These are phyloP conservation scores for Montipora cactus DNA, from an alignment of 64 coral and sea anemone species.

Conservation along the genomic window DNA sequence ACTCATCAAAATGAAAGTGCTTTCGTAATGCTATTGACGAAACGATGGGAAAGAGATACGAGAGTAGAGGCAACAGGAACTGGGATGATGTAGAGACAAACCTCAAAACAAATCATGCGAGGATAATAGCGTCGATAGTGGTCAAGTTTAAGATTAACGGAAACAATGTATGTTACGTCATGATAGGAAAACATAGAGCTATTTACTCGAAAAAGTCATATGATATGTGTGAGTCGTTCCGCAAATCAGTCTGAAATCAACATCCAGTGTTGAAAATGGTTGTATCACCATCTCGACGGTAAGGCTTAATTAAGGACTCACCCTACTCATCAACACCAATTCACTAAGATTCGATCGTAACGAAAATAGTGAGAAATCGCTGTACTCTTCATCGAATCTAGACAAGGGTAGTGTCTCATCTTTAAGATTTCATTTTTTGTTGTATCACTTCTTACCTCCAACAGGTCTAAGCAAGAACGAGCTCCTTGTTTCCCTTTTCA, in stretches of 20 bases:
- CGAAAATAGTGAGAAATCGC: neutral
- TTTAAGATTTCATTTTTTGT: too few relatives aligned
- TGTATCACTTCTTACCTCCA: too few relatives aligned
- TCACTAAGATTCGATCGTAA: neutral
- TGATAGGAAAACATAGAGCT: neutral
- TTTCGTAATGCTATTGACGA: too few relatives aligned
- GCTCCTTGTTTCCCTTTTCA: too few relatives aligned
- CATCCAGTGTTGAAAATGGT: neutral
- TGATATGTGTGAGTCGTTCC: neutral
- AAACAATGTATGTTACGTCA: conserved; percentile 29
- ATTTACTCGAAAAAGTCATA: neutral
- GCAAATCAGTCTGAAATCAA: too few relatives aligned
- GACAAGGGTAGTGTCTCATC: neutral
- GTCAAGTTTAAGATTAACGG: neutral
- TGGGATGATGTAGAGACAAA: neutral
- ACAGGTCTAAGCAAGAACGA: too few relatives aligned
- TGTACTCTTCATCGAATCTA: neutral
- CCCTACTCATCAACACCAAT: too few relatives aligned
- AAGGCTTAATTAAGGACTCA: neutral
- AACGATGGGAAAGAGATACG: neutral
- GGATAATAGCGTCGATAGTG: neutral
- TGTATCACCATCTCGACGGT: neutral
- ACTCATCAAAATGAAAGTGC: neutral
- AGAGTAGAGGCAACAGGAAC: neutral
- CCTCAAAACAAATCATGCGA: neutral